phyloP scores from a whole-genome alignment of 2,888 invertebrate species.

The Crocallis elinguaria region DNA sequence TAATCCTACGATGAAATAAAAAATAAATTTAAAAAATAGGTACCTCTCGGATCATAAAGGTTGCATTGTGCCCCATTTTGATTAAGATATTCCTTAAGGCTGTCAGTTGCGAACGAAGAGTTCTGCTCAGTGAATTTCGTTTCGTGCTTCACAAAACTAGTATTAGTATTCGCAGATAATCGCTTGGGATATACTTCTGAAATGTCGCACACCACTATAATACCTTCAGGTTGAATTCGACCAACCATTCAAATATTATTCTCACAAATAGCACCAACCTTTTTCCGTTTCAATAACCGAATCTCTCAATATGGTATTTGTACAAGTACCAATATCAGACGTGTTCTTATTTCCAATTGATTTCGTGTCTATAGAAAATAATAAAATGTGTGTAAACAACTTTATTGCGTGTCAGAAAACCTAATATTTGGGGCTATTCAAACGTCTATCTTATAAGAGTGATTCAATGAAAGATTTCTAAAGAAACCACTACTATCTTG shows the following conservation, averaged over 20 bases:
- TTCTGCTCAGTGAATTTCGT: slow-evolving; percentile 19
- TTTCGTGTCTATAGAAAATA: slow-evolving; percentile 32
- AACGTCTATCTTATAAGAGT: slow-evolving; percentile 5
- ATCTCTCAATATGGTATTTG: slow-evolving; percentile 29
- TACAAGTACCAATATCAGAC: slow-evolving; percentile 36
- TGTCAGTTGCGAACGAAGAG: slow-evolving; percentile 8
- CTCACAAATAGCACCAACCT: slow-evolving; percentile 31
- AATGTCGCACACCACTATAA: slow-evolving; percentile 7
- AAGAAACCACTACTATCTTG: background rate
- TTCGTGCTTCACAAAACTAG: slow-evolving; percentile 8
- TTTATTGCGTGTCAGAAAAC: slow-evolving; percentile 25
- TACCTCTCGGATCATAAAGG: slow-evolving; percentile 1
- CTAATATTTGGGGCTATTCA: slow-evolving; percentile 19
- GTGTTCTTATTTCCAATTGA: slow-evolving; percentile 34
- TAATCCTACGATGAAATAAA: background rate
- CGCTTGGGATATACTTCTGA: slow-evolving; percentile 18
- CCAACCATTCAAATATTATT: slow-evolving; percentile 20
- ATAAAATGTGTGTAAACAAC: slow-evolving; percentile 3
- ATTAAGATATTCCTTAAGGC: background rate
- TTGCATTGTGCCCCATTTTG: slow-evolving; percentile 21
- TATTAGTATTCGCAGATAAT: slow-evolving; percentile 21
- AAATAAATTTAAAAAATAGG: background rate
- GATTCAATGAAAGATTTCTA: slow-evolving; percentile 10
- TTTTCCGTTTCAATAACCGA: slow-evolving; percentile 33
- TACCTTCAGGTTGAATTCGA: background rate